Conservation (phyloP, 2,888 invertebrate genomes). For the Trissolcus japonicus region DNA sequence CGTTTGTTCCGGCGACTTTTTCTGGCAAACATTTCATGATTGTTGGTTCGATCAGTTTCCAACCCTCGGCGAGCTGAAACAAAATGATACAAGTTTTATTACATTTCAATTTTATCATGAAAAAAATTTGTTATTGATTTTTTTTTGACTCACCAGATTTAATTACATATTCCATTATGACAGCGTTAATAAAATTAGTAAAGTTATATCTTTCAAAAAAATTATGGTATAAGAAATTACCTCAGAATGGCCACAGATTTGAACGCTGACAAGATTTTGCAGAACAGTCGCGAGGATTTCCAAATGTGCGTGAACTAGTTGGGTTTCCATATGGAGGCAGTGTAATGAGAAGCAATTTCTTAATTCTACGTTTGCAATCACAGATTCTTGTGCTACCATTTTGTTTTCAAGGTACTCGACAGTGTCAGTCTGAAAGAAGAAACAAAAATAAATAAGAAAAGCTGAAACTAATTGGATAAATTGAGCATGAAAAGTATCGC, state of each 20-base stretch:
- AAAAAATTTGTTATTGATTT: not conserved
- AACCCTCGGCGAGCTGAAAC: conserved; percentile 78
- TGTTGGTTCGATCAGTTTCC: conserved; percentile 78
- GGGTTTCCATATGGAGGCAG: conserved; percentile 81
- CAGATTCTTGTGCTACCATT: conserved; percentile 81
- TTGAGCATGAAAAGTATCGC: conserved; percentile 4
- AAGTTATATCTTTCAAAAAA: not conserved
- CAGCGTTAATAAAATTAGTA: not conserved
- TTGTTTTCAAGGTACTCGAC: conserved; percentile 80
- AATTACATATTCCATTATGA: conserved; percentile 12
- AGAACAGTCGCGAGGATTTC: conserved; percentile 80
- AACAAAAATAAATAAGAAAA: not conserved
- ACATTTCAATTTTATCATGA: not conserved
- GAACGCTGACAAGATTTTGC: conserved; percentile 78
- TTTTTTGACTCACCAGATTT: conserved; percentile 11
- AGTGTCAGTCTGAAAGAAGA: conserved; percentile 78
- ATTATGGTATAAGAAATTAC: conserved; percentile 5
- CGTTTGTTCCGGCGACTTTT: conserved; percentile 66
- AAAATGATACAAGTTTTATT: not conserved
- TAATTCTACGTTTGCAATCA: conserved; percentile 80
- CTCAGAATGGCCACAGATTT: conserved; percentile 79
- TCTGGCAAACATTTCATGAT: conserved; percentile 78
- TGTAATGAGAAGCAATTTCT: conserved; percentile 81
- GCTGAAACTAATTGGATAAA: conserved; percentile 5
- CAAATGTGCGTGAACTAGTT: conserved; percentile 80